Conservation (phyloP, 2,797 vertebrate genomes). For the Loriculus beryllinus region DNA sequence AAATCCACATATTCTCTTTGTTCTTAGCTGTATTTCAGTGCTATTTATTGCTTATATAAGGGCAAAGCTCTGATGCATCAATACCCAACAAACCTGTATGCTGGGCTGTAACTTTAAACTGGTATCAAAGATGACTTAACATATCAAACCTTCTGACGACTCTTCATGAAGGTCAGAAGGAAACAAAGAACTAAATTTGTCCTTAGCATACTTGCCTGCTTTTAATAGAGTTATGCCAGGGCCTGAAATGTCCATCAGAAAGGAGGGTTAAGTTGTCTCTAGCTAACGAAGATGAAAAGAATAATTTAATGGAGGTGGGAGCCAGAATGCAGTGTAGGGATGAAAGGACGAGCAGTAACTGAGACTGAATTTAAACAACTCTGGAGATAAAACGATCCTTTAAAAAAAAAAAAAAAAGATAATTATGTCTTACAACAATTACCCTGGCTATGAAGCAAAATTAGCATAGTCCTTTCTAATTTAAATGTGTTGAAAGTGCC, state of each 20-base stretch:
- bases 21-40: not conserved
- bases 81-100: slow-evolving; percentile 14
- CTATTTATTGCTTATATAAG: not conserved
- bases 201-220: slow-evolving; percentile 31
- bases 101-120: slow-evolving; percentile 45
- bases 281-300: slow-evolving; percentile 68
- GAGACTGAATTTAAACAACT: slow-evolving; percentile 75
- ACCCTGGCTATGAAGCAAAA: slow-evolving; percentile 79
- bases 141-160: not conserved
- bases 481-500: slow-evolving; percentile 81
- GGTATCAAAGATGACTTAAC: slow-evolving; percentile 43
- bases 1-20: not conserved
- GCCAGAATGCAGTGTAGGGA: slow-evolving; percentile 43
- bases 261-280: slow-evolving; percentile 56
- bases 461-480: slow-evolving; percentile 83
- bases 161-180: slow-evolving; percentile 46
- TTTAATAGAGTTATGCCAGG: slow-evolving; percentile 47
- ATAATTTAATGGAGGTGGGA: slow-evolving; percentile 62
- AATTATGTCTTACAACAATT: slow-evolving; percentile 81
- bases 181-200: slow-evolving; percentile 49
- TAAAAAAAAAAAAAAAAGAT: slow-evolving; percentile 68
- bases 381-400: slow-evolving; percentile 69
- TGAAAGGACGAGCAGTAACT: slow-evolving; percentile 67
- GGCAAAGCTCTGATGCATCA: slow-evolving; percentile 32
- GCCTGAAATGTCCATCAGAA: slow-evolving; percentile 51